A percentile compares a stretch with the other conserved stretches of the same genome.
Evolutionary conservation across 2,797 vertebrate species (phyloP).

Genomic region (Xiphophorus birchmanni): DNA sequence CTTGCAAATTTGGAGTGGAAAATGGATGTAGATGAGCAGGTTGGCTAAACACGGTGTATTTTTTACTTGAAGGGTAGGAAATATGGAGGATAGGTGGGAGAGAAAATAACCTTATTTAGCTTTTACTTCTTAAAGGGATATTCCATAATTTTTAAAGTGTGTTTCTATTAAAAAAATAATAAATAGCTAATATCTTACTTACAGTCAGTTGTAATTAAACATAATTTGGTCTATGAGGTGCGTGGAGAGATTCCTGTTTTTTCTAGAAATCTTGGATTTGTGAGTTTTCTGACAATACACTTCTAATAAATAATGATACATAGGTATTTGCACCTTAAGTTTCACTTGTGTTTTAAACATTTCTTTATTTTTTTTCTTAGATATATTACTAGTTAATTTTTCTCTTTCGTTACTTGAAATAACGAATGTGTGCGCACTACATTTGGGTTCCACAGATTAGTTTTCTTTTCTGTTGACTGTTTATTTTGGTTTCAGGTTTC

Average conservation of each 20-base stretch:
- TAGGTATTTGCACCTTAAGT: background rate
- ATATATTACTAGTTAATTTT: background rate
- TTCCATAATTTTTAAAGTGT: background rate
- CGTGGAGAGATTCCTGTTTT: too few species aligned
- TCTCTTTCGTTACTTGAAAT: background rate
- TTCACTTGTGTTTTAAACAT: background rate
- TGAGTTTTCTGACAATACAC: too few species aligned
- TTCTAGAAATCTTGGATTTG: too few species aligned
- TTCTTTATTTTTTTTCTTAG: background rate
- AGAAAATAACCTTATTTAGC: background rate
- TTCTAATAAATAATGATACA: background rate
- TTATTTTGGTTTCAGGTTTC: background rate
- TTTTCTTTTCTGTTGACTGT: background rate
- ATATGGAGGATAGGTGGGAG: background rate
- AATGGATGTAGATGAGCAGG: conserved; percentile 11
- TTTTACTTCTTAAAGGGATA: background rate
- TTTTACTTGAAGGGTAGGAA: background rate
- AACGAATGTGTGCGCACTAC: background rate
- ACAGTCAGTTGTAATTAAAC: background rate
- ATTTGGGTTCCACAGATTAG: background rate
- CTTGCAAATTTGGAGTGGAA: background rate
- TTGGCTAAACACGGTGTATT: background rate
- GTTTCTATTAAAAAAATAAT: background rate
- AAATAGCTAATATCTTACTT: background rate
- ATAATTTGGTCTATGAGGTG: background rate